Percentiles rank a stretch among this genome's conserved stretches.
phyloP scores from a whole-genome alignment of 2,888 invertebrate genomes.

The Lasioglossum morio region DNA sequence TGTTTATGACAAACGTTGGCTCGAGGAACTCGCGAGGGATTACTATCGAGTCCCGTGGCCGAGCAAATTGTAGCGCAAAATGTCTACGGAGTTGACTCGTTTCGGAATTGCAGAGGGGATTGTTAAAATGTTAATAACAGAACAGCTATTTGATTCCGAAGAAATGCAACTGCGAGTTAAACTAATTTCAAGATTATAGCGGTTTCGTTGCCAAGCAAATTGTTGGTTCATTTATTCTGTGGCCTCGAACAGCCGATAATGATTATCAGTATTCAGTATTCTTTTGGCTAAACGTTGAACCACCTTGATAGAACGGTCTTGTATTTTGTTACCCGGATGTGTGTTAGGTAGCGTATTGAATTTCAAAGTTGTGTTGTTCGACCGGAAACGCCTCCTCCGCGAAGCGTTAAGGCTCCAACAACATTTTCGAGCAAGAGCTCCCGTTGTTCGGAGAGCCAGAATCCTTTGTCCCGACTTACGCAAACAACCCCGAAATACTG shows the following conservation, averaged over 20 bases:
- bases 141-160: neutral
- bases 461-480: constrained; percentile 25
- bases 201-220: neutral
- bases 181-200: neutral
- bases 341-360: neutral
- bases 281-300: neutral
- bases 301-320: neutral
- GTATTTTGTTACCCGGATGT: neutral
- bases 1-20: constrained; percentile 21
- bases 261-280: neutral
- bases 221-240: neutral
- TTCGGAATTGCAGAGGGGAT: neutral
- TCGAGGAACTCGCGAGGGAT: constrained; percentile 19
- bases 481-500: constrained; percentile 43
- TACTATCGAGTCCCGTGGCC: constrained; percentile 4
- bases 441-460: neutral
- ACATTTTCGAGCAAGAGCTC: constrained; percentile 6
- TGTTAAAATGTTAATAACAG: neutral
- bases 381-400: neutral
- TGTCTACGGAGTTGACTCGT: neutral
- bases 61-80: constrained; percentile 1
- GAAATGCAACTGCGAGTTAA: neutral
- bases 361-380: neutral
- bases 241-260: neutral
- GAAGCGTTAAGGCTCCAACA: neutral